Base-by-base conservation (phyloP, 2,888 invertebrate species). In the Polyommatus icarus region DNA sequence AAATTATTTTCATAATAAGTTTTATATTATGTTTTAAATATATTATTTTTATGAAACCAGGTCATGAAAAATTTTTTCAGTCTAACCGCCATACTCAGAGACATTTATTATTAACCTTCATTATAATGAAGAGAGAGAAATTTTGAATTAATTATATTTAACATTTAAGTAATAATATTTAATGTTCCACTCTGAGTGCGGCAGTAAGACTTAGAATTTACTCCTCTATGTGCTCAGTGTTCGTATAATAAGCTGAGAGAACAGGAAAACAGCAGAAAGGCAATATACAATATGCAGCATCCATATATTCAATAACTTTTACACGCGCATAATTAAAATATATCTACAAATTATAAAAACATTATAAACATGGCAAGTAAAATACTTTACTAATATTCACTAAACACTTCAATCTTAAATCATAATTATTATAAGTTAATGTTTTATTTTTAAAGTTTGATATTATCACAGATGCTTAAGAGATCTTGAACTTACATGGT, bases 401-500 rank as follows among this genome's bases (percentile, higher is more conserved):
- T 84, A 84, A 80, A 61, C 61, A 61, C 61, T 61, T 61, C 61
- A 67, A 67, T 29, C 67, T 67, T 67, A 67, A 86, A 87, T 87
- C 85, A 88, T 85, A 86, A 87, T 88, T 83, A 87, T 88, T 84
- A 92, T 92, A 92, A 91, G 91, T 91, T 90, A 92, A 88, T 88
- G 88, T 86, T 87, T 89, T 88, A 89, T 86, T 89, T 90, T 89
- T 89, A 91, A 90, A 87, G 91, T 90, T 91, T 92, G 89, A 86
- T 88, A 87, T 91, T 94, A 94, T 94, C 94, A 94, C 93, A 94
- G 93, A 92, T 92, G 88, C 91, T 90, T 91, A 88, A 91, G 94
- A 93, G 94, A 94, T 94, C 93, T 90, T 92, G 87, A 84, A 89
- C 92, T 92, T 93, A 93, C 85, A 84, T 90, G 87, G 89, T 93